These are phyloP conservation scores for Mythimna loreyi DNA, from an alignment of 2,888 invertebrate species.

Conservation along the genomic window DNA sequence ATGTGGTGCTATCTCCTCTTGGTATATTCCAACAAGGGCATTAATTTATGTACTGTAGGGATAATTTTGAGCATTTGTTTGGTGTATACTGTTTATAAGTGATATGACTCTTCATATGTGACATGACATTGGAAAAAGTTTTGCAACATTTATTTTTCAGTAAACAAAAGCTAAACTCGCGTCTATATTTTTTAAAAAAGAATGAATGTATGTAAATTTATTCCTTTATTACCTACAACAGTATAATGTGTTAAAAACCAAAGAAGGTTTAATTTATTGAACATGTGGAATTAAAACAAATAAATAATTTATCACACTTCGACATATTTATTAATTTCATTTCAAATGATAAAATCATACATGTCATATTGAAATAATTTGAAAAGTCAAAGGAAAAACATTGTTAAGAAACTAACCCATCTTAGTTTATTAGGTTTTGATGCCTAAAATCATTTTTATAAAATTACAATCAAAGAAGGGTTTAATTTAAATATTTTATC, in stretches of 20 bases:
- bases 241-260: constrained; percentile 16
- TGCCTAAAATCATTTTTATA: constrained; percentile 8
- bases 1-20: constrained; percentile 92
- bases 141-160: not conserved
- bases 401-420: not conserved
- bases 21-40: constrained; percentile 89
- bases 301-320: constrained; percentile 60
- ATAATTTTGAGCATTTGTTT: constrained; percentile 44
- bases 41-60: constrained; percentile 46
- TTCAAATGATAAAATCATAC: not conserved
- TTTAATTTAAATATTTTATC: constrained; percentile 56
- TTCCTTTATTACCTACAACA: not conserved
- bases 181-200: not conserved
- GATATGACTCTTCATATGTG: not conserved
- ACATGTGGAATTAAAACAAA: constrained; percentile 45
- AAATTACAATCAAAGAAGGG: constrained; percentile 44
- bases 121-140: not conserved
- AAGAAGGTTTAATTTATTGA: constrained; percentile 32
- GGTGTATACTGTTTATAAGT: not conserved
- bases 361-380: not conserved
- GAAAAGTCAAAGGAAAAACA: no score
- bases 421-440: no score
- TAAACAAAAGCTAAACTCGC: not conserved
- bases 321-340: constrained; percentile 43
- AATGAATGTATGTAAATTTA: not conserved